phyloP scores from a whole-genome alignment of 2,888 invertebrate genomes.

The Drosophila rubida region DNA sequence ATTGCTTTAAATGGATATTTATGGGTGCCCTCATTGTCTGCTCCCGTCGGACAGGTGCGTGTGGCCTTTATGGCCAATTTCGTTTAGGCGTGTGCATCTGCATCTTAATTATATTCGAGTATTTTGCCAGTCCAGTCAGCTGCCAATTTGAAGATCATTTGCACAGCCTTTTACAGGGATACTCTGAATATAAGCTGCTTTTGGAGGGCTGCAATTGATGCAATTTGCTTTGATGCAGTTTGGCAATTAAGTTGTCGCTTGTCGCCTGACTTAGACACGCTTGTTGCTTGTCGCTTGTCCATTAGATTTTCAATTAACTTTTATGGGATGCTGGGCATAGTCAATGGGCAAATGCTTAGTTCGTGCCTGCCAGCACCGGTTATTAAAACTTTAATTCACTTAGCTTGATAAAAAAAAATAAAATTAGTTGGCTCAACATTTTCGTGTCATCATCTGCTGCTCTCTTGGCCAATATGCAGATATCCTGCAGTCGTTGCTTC shows the following conservation, averaged over 20 bases:
- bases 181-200: background rate
- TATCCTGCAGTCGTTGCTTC: constrained; percentile 6
- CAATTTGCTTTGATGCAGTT: constrained; percentile 48
- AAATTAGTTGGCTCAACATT: constrained; percentile 64
- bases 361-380: constrained; percentile 37
- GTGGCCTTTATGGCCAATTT: constrained; percentile 12
- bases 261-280: background rate
- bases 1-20: constrained; percentile 73
- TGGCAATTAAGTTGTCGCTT: constrained; percentile 36
- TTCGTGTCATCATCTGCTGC: constrained; percentile 57
- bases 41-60: constrained; percentile 16
- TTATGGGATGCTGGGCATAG: constrained; percentile 18
- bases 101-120: constrained; percentile 40
- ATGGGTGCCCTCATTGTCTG: constrained; percentile 43
- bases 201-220: background rate
- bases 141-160: constrained; percentile 23
- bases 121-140: constrained; percentile 11
- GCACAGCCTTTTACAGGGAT: too few relatives aligned
- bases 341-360: constrained; percentile 9
- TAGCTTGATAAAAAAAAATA: constrained; percentile 41
- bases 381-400: constrained; percentile 79
- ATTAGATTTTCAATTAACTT: constrained; percentile 71
- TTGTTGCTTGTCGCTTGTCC: constrained; percentile 21
- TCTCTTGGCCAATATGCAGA: constrained; percentile 56
- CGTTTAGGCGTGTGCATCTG: constrained; percentile 23